These are phyloP conservation scores for Melopsittacus undulatus DNA, from an alignment of 2,797 vertebrate species.

Conservation along the genomic window DNA sequence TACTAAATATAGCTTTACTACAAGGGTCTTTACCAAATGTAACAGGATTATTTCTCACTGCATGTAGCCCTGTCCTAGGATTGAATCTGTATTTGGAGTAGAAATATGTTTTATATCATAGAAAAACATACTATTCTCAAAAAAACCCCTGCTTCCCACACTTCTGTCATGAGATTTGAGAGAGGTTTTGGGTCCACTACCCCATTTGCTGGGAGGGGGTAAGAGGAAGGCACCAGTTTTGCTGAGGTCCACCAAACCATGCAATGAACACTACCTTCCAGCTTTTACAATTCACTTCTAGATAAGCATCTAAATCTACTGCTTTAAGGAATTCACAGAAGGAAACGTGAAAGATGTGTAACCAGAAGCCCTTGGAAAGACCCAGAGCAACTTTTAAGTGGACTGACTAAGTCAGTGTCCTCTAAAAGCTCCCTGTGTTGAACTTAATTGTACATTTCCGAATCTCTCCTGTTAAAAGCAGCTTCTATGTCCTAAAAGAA, in stretches of 20 bases:
- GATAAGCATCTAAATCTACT: background rate
- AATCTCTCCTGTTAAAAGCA: background rate
- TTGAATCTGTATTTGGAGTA: background rate
- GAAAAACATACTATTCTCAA: background rate
- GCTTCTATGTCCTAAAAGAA: constrained; percentile 20
- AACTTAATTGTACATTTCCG: background rate
- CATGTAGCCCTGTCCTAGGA: background rate
- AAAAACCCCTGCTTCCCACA: background rate
- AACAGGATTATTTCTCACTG: background rate
- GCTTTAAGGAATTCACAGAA: constrained; percentile 25
- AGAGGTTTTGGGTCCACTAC: background rate
- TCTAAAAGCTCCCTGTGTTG: background rate
- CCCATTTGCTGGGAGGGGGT: background rate
- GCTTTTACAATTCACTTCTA: background rate
- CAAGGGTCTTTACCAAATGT: background rate
- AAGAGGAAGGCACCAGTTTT: background rate
- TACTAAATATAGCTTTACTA: background rate
- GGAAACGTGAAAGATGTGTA: constrained; percentile 8
- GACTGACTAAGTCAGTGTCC: background rate
- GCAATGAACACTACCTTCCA: background rate
- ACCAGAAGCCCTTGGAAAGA: background rate
- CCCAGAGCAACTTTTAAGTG: background rate
- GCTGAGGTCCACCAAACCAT: background rate
- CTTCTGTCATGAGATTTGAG: background rate
- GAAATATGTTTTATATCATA: background rate